Evolutionary conservation across 92 coral and sea anemone species (phyloP), one percentile per base, ranked within the genome.

Genomic region (Phenganax stokvisi): DNA sequence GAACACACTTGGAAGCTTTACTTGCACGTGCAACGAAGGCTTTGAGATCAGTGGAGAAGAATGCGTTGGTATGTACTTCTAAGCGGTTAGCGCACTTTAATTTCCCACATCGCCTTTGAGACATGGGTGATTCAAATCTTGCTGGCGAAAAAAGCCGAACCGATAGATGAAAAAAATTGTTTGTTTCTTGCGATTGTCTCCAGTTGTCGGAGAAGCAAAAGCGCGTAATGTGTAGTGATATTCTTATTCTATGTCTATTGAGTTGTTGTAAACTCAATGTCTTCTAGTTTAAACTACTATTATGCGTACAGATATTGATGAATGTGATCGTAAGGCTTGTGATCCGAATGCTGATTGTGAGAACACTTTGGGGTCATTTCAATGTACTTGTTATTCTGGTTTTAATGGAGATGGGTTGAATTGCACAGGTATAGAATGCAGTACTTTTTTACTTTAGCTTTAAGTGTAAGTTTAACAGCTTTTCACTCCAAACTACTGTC

Each of bases 311-410:
- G 78, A 73, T 73, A 53, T 73, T 60, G 54, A 73, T 53, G 78
- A 73, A 73, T 73, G 78, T 16, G 78, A 73, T 53, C 60, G 30
- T 73, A 12, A 15, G 11, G n/a, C 53, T 8, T 73, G 78, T 73
- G 59, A 73, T 16, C 58, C 60, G 6, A 73, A 73, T 13, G 78
- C 78, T 6, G 58, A 17, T 53, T 73, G 78, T 28, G 37, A 10
- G 25, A 73, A 73, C 15, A 8, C 57, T 51, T 0, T 10, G 6
- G 78, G 78, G 8, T 73, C 78, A 73, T 73, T 73, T 20, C 54
- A 15, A 30, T 73, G 78, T 47, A 25, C 61, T 53, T 73, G 78
- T 54, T 0, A 6, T 31, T 25, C 56, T 6, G 71, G 71, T 17
- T 65, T 65, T 17, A 11, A 28, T 65, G 71, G 71, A 11, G 27